Evolutionary conservation across 2,888 invertebrate species (phyloP).

Genomic region (Euphydryas editha): DNA sequence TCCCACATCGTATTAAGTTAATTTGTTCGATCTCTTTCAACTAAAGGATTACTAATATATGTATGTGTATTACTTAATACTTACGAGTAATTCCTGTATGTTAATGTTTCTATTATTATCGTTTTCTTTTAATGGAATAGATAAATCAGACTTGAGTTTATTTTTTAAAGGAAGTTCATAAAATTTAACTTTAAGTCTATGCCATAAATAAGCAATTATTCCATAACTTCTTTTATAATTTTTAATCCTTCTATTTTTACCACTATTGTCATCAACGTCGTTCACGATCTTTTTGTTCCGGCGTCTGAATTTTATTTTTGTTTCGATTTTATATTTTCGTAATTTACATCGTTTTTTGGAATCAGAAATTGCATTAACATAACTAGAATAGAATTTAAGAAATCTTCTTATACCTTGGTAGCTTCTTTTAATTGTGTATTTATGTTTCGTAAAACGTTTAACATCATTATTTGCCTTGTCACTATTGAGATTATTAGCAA

Average conservation of each 20-base stretch:
- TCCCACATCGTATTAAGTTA: too few species aligned
- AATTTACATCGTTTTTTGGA: background rate
- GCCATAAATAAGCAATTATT: constrained; percentile 53
- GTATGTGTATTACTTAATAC: background rate
- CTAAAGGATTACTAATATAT: background rate
- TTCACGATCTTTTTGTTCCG: constrained; percentile 53
- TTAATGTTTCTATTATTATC: background rate
- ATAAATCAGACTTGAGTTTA: background rate
- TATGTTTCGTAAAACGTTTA: background rate
- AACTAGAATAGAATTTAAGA: background rate
- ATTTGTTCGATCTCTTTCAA: background rate
- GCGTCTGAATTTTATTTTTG: constrained; percentile 55
- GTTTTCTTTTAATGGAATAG: background rate
- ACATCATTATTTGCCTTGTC: background rate
- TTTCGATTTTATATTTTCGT: background rate
- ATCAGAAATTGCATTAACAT: background rate
- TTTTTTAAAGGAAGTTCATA: constrained; percentile 17
- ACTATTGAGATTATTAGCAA: background rate
- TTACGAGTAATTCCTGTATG: background rate
- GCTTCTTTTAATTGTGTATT: background rate
- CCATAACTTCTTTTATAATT: constrained; percentile 53
- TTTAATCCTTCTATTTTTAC: constrained; percentile 37
- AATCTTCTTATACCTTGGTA: background rate
- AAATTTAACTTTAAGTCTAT: constrained; percentile 46
- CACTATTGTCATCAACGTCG: constrained; percentile 14